Evolutionary conservation across 2,113 vertebrate genomes (phyloP).

Genomic region (Physeter macrocephalus): DNA sequence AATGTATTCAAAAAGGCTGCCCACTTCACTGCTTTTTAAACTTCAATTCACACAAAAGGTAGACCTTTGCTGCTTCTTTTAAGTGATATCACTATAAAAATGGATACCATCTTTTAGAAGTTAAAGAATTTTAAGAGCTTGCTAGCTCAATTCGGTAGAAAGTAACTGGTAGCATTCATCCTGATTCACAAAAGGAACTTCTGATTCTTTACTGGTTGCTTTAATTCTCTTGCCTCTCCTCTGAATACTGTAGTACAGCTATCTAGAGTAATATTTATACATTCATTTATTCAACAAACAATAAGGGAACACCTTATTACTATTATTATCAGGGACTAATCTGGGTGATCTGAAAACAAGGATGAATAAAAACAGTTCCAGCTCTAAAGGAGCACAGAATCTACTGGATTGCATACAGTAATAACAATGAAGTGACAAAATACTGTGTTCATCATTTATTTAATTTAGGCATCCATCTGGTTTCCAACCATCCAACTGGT

Average conservation of each 20-base stretch:
- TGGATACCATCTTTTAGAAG: background rate
- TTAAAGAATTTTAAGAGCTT: background rate
- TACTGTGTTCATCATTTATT: background rate
- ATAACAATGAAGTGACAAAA: background rate
- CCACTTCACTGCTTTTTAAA: background rate
- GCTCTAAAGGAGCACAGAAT: background rate
- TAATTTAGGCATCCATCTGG: background rate
- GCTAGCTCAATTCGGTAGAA: background rate
- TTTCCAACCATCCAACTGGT: background rate
- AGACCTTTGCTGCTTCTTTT: background rate
- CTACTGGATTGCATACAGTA: background rate
- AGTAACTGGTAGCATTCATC: background rate
- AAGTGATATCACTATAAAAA: background rate
- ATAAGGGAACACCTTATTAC: background rate
- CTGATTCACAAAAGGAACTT: background rate
- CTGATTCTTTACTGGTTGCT: background rate
- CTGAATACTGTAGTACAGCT: background rate
- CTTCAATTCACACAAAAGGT: background rate
- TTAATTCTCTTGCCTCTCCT: background rate
- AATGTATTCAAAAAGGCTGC: background rate
- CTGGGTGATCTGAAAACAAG: background rate
- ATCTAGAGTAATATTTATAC: background rate
- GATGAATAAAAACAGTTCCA: background rate
- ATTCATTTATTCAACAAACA: background rate
- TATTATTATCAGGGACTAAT: background rate